These are phyloP conservation scores for Falco cherrug DNA, from an alignment of 2,797 vertebrate species.

Conservation along the genomic window DNA sequence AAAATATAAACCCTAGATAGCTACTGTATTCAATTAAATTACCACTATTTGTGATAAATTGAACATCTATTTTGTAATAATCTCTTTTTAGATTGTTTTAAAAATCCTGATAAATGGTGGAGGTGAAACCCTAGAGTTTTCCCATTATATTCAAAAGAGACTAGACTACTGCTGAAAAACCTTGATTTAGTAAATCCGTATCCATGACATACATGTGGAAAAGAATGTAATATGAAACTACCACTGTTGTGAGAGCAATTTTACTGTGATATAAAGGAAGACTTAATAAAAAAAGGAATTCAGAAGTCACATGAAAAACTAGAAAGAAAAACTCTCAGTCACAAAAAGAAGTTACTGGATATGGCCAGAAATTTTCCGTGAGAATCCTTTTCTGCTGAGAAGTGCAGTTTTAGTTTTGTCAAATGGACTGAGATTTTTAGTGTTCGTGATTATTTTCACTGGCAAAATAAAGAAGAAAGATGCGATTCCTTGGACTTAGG, in stretches of 20 bases:
- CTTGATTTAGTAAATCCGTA: background rate
- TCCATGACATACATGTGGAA: background rate
- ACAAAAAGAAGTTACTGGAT: background rate
- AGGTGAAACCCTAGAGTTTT: background rate
- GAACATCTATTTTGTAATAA: background rate
- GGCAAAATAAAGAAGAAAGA: background rate
- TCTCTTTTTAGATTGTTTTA: background rate
- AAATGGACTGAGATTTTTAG: background rate
- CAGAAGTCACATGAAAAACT: background rate
- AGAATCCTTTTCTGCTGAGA: background rate
- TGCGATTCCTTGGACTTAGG: background rate
- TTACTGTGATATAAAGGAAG: background rate
- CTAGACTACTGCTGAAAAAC: background rate
- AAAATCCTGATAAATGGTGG: background rate
- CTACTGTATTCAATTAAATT: background rate
- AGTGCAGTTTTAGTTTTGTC: background rate
- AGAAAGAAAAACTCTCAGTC: background rate
- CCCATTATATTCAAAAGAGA: background rate
- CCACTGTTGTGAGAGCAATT: background rate
- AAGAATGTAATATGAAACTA: background rate
- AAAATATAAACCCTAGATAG: background rate
- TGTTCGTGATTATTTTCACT: background rate
- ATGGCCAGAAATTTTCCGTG: background rate
- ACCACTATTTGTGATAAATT: background rate
- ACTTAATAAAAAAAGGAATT: background rate